A percentile compares a stretch with the other conserved stretches of the same genome.
Evolutionary conservation across 2,113 vertebrate species (phyloP).

Genomic region (Abramis brama): DNA sequence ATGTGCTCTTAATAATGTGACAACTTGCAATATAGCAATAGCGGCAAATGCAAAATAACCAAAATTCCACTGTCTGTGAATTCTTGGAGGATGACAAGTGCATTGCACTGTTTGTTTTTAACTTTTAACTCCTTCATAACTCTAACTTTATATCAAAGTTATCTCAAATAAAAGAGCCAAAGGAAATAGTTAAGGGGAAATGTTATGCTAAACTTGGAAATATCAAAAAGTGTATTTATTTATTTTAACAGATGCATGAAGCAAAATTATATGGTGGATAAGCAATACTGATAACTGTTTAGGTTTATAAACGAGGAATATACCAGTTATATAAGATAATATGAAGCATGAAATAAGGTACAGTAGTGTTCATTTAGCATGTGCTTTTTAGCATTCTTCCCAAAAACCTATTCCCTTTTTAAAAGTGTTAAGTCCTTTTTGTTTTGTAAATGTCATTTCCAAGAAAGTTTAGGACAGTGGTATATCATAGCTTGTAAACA

Average conservation of each 20-base stretch:
- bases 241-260: neutral
- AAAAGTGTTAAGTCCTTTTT: neutral
- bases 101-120: neutral
- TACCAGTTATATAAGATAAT: neutral
- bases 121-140: neutral
- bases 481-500: neutral
- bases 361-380: slow-evolving; percentile 1
- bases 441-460: neutral
- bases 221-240: neutral
- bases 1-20: neutral
- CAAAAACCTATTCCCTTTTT: neutral
- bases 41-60: neutral
- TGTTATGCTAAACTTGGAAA: neutral
- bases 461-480: neutral
- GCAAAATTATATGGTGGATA: neutral
- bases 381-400: neutral
- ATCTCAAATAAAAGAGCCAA: neutral
- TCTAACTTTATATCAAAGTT: neutral
- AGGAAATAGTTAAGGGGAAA: neutral
- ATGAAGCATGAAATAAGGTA: slow-evolving; percentile 7
- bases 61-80: neutral
- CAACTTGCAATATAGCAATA: slow-evolving; percentile 9
- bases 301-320: neutral
- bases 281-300: slow-evolving; percentile 1
- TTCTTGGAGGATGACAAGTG: neutral